Percentiles rank a stretch among this genome's conserved stretches.
Evolutionary conservation across 2,113 vertebrate genomes (phyloP).

Genomic region (Takifugu bimaculatus): DNA sequence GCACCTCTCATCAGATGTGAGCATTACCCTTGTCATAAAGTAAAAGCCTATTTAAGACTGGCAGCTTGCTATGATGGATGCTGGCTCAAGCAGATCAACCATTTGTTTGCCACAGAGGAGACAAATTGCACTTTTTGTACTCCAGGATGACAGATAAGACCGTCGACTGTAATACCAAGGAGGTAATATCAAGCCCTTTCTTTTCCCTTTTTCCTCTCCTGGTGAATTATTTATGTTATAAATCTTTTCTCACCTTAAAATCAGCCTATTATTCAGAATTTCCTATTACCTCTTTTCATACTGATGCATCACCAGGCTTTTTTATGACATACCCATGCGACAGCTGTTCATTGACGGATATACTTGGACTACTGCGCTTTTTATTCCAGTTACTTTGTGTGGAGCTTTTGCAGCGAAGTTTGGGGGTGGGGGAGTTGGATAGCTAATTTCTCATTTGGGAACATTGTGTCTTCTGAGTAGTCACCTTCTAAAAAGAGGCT

Average conservation of each 20-base stretch:
- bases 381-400: conserved; percentile 5
- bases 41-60: conserved; percentile 39
- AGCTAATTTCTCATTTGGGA: too few species aligned
- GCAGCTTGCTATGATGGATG: conserved; percentile 42
- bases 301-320: conserved; percentile 11
- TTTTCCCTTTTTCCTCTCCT: not conserved
- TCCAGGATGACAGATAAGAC: conserved; percentile 41
- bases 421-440: too few species aligned
- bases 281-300: conserved; percentile 1
- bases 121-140: conserved; percentile 28
- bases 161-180: conserved; percentile 22
- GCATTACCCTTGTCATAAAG: conserved; percentile 34
- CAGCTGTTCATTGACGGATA: not conserved
- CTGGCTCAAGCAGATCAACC: conserved; percentile 34
- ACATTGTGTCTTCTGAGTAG: not conserved
- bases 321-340: not conserved
- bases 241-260: conserved; percentile 17
- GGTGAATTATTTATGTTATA: conserved; percentile 39
- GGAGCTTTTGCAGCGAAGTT: not conserved
- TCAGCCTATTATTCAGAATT: conserved; percentile 11
- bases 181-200: conserved; percentile 7
- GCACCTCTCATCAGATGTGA: conserved; percentile 23
- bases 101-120: conserved; percentile 30
- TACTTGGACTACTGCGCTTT: not conserved
- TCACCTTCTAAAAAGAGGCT: too few species aligned